Base-by-base conservation (phyloP, 2,888 invertebrate species). In the Hypsopygia costalis region DNA sequence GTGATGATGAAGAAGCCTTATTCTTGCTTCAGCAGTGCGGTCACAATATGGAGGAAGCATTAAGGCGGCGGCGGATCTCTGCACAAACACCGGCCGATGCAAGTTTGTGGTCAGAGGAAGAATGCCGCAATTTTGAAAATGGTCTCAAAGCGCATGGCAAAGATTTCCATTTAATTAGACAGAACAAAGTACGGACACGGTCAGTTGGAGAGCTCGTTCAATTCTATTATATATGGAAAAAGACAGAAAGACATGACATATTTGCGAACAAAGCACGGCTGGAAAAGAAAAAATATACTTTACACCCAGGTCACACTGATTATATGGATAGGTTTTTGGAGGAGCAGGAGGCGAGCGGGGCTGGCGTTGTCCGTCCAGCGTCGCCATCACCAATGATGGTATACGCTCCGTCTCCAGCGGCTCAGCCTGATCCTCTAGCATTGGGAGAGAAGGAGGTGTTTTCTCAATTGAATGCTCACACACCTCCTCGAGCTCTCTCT, bases 151-250 rank as follows among this genome's bases (percentile, higher is more conserved):
- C 93, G 43, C 97, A 95, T 67, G 98, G 98, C 21, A 99, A 99
- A 88, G 97, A 99, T 81, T 99, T 99, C 76, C 95, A 97, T 73
- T 90, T 94, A 51, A 98, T 99, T 68, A 95, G 97, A 63, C 95
- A 96, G 69, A 94, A 97, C 69, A 98, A 97, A 91, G 98, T 98
- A 34, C 91, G 96, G 59, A 98, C 98, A 42, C 91, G 98, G 56
- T 96, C 97, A 6, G 98, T 99, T 31, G 97, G 98, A 22, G 99
- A 99, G 81, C 89, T 99, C 47, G 98, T 99, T 8, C 97, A 98
- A 72, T 99, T 99, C 87, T 96, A 96, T 79, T 96, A 96, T 63
- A 91, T 98, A 40, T 99, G 99, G 99, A 99, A 99, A 83, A 99
- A 99, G 82, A 98, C 98, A 16, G 98, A 98, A 69, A 91, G 99